Evolutionary conservation across 2,113 vertebrate species (phyloP).

Genomic region (Sinocyclocheilus maitianheensis): DNA sequence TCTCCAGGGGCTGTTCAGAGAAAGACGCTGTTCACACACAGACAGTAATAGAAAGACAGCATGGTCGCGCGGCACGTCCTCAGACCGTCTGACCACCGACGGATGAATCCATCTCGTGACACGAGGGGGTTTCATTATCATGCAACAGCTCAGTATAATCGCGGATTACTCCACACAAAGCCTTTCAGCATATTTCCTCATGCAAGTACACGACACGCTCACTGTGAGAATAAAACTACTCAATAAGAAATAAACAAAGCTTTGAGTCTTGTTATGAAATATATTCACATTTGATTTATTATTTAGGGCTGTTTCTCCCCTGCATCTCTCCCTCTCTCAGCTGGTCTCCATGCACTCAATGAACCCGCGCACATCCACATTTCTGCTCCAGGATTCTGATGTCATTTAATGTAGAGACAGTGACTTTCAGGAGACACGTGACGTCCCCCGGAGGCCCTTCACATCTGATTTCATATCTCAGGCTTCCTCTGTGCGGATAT

Average conservation of each 20-base stretch:
- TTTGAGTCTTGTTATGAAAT: not conserved
- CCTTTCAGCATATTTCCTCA: not conserved
- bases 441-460: not conserved
- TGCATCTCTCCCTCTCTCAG: not conserved
- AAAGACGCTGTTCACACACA: not conserved
- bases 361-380: conserved; percentile 5
- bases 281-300: not conserved
- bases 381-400: conserved; percentile 13
- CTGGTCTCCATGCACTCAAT: conserved; percentile 46
- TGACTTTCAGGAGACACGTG: not conserved
- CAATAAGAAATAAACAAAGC: not conserved
- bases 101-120: conserved; percentile 45
- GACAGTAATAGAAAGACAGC: conserved; percentile 33
- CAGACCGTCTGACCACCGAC: conserved; percentile 8
- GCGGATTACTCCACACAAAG: conserved; percentile 6
- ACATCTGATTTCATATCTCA: not conserved
- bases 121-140: not conserved
- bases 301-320: not conserved
- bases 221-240: not conserved
- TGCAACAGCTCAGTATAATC: not conserved
- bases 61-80: conserved; percentile 7
- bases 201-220: not conserved
- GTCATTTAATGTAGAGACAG: conserved; percentile 6
- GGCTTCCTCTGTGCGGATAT: not conserved
- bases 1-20: not conserved